Conservation (phyloP, 53 echinoderm and acorn worm species). For the Holothuria scabra region DNA sequence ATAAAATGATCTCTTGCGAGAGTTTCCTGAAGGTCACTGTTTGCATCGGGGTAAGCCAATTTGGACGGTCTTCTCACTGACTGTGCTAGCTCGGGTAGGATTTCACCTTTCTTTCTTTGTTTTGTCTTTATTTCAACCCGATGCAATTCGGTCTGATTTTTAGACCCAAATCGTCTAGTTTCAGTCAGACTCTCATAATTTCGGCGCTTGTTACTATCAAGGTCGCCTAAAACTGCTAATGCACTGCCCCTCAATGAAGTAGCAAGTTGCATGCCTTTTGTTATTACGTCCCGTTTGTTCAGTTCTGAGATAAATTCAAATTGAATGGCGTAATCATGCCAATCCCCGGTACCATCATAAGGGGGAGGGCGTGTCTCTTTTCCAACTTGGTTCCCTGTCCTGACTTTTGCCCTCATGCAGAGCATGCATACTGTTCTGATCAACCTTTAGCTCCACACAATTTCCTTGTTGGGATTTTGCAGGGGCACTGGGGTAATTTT, state of each 20-base stretch:
- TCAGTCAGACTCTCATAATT: not conserved
- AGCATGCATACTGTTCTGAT: no score
- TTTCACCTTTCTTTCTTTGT: constrained; percentile 10
- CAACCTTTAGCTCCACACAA: no score
- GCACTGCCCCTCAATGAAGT: constrained; percentile 10
- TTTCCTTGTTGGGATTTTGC: no score
- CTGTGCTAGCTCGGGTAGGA: constrained; percentile 22
- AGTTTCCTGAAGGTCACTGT: not conserved
- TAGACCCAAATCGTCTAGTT: constrained; percentile 7
- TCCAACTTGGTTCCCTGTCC: not conserved
- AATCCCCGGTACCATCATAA: constrained; percentile 8
- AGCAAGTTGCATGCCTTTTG: constrained; percentile 37
- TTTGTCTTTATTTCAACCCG: constrained; percentile 3
- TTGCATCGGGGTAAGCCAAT: constrained; percentile 20
- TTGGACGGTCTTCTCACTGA: not conserved
- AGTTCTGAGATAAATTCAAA: constrained; percentile 22
- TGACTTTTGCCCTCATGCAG: no score
- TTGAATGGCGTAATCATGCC: no score
- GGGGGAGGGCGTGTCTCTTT: not conserved
- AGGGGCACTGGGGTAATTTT: no score
- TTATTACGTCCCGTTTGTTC: not conserved
- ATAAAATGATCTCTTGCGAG: constrained; percentile 33
- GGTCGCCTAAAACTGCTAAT: constrained; percentile 11
- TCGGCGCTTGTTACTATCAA: not conserved
- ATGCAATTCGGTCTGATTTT: constrained; percentile 26